These are phyloP conservation scores for Sterrhoptilus dennistouni DNA, from an alignment of 2,113 vertebrate species.

Conservation along the genomic window DNA sequence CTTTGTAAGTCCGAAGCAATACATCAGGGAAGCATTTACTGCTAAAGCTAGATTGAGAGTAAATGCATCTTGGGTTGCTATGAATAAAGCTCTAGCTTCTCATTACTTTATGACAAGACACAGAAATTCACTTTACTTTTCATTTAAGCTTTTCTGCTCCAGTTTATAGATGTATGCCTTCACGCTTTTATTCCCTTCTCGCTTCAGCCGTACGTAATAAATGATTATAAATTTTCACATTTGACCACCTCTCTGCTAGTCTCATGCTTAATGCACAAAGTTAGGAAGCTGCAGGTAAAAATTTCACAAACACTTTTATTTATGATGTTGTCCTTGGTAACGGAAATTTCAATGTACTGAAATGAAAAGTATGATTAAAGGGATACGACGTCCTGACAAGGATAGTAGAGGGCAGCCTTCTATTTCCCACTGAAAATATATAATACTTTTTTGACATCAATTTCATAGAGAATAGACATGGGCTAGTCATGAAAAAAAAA, in stretches of 20 bases:
- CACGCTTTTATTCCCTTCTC: constrained; percentile 86
- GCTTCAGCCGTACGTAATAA: constrained; percentile 85
- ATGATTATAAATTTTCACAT: constrained; percentile 96
- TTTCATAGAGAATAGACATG: constrained; percentile 88
- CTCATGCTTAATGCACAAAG: constrained; percentile 85
- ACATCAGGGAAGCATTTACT: constrained; percentile 84
- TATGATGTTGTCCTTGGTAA: constrained; percentile 96
- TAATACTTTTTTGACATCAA: constrained; percentile 89
- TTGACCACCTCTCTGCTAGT: constrained; percentile 82
- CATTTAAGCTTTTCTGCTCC: constrained; percentile 85
- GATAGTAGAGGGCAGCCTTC: constrained; percentile 85
- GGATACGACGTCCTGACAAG: constrained; percentile 83
- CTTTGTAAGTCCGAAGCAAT: constrained; percentile 82
- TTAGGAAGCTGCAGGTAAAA: constrained; percentile 89
- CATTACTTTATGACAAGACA: constrained; percentile 89
- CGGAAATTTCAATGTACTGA: constrained; percentile 95
- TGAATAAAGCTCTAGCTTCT: constrained; percentile 89
- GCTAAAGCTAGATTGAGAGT: constrained; percentile 81
- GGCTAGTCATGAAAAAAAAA: constrained; percentile 77
- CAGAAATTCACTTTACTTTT: constrained; percentile 91
- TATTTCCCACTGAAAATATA: constrained; percentile 88
- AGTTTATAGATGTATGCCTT: constrained; percentile 86
- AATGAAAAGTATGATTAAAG: constrained; percentile 99
- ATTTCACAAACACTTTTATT: constrained; percentile 93
- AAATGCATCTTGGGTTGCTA: constrained; percentile 79